Evolutionary conservation across 2,113 vertebrate genomes (phyloP), one percentile per base, ranked within the genome.

Genomic region (Salvelinus sp.): DNA sequence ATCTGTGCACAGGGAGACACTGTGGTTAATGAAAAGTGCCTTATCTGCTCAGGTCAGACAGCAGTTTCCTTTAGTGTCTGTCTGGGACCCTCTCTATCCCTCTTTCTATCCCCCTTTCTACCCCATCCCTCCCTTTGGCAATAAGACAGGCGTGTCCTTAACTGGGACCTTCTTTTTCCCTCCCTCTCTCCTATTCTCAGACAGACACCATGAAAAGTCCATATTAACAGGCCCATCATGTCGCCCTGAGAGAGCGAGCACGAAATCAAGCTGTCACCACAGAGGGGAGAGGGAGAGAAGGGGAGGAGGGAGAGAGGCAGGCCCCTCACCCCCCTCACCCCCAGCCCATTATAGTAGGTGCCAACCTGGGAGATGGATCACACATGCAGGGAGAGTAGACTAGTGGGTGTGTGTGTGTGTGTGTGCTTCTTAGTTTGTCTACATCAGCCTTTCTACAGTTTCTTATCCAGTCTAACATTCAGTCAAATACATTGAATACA

Each of bases 231-330:
- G 92, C 94, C 95, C 95, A 95, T 96, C 95, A 96, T 95, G 95
- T 95, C 94, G 91, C 93, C 91, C 91, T 71, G 38, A 44, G 38
- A 44, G 38, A 44, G 38, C 9, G 93, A 54, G 73, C 95, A 94
- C 93, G 94, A 96, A 96, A 97, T 96, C 95, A 96, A 96, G 94
- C 95, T 96, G 96, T 98, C 95, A 97, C 94, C 90, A 92, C 88
- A 90, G 90, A 80, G 93, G 91, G 86, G 91, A 87, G 78, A 38
- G 38, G 94, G 28, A 71, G 38, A 38, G 38, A 44, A 48, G 0
- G 44, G 9, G 14, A 38, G 73, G 38, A 44, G 38, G 38, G 38
- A 44, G 38, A 44, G 44, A 48, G 25, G 57, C 76, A 73, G 73
- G 23, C 92, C 93, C 92, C 92, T 92, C 91, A 33, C 33, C 33